Evolutionary conservation across 2,888 invertebrate genomes (phyloP), one percentile per base, ranked within the genome.

Genomic region (Agrotis puta): DNA sequence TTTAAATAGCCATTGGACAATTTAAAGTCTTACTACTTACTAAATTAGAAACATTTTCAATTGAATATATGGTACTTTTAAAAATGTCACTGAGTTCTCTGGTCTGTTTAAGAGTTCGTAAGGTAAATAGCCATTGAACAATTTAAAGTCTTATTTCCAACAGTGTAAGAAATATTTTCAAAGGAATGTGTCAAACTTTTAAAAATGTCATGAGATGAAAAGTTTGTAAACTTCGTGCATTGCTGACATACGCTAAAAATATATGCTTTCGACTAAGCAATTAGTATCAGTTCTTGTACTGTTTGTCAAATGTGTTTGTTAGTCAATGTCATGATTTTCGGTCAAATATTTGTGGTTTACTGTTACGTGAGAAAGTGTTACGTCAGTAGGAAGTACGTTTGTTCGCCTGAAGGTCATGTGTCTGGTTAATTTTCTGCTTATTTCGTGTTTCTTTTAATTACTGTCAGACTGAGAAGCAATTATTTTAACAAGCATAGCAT

Each of bases 181-280:
- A 63, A 48, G 70, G 24, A 47, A 27, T 18, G 13, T 22, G n/a
- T 9, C 0, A 24, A 1, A 45, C 20, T 57, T 75, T 78, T 73
- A 70, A 74, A 83, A 81, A 84, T 83, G 75, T 83, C 77, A 75
- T 66, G 67, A 58, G 71, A 71, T 65, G 47, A 65, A 56, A 73
- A 70, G 71, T 80, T 78, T 70, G 71, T 74, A 58, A 81, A 78
- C 72, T 73, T 75, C 59, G 65, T 71, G 56, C 45, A 59, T 74
- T 51, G 45, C 51, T 45, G 64, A 47, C 65, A 64, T 65, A 67
- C 45, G 64, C 53, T 77, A 73, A 73, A 80, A 81, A 77, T 80
- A 80, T 58, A 62, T 33, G 16, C 43, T 69, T 69, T 71, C 65
- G 27, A 57, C 58, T 43, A 27, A 66, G 48, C 53, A 81, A 77